Percentiles rank a stretch among this genome's conserved stretches.
These are phyloP conservation scores for Pachycephala philippinensis DNA, from an alignment of 2,113 vertebrate species.

Conservation along the genomic window DNA sequence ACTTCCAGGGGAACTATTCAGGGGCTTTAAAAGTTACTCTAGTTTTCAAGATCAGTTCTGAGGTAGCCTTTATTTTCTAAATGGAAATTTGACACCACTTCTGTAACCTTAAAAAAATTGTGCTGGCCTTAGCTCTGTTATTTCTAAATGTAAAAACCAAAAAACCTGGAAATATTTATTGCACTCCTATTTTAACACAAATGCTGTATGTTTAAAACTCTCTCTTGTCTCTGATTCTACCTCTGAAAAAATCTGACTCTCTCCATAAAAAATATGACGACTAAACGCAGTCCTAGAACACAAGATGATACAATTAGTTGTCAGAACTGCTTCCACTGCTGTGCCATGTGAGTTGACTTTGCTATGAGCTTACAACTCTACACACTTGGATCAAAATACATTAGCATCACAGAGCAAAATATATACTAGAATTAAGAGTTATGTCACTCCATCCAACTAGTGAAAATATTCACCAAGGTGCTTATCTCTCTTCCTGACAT, in stretches of 20 bases:
- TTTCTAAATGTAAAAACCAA: not conserved
- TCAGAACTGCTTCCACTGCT: not conserved
- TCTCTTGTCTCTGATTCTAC: not conserved
- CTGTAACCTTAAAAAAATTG: not conserved
- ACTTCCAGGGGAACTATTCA: not conserved
- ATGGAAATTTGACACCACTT: not conserved
- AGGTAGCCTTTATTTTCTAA: not conserved
- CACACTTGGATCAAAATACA: not conserved
- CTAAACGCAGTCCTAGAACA: not conserved
- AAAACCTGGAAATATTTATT: not conserved
- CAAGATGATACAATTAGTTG: not conserved
- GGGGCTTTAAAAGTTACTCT: not conserved
- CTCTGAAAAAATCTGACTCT: not conserved
- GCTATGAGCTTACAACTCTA: not conserved
- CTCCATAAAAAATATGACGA: not conserved
- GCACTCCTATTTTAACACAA: not conserved
- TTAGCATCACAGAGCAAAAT: not conserved
- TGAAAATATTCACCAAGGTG: not conserved
- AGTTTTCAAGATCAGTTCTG: not conserved
- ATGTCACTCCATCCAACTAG: not conserved
- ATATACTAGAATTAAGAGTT: not conserved
- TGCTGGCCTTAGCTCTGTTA: not conserved
- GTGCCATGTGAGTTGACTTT: not conserved
- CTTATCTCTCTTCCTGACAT: not conserved
- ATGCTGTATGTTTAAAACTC: not conserved